A percentile compares a stretch with the other conserved stretches of the same genome.
phyloP scores from a whole-genome alignment of 2,797 vertebrate species.

The Vespertilio murinus region DNA sequence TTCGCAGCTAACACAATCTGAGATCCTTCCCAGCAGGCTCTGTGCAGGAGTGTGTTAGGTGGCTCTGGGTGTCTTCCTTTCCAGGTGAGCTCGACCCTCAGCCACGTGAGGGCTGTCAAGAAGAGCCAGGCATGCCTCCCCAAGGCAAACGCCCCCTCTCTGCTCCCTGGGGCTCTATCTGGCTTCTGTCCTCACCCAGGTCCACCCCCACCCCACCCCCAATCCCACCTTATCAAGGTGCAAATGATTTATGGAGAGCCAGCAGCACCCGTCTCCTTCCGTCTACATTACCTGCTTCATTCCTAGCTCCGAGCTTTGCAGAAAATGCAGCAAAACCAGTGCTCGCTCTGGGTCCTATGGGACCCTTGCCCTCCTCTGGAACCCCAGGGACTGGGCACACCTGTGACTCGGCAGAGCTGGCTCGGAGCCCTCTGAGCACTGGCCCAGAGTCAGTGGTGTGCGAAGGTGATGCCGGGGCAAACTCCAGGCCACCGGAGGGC shows the following conservation, averaged over 20 bases:
- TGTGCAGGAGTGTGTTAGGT: neutral
- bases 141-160: neutral
- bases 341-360: neutral
- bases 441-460: neutral
- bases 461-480: neutral
- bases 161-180: neutral
- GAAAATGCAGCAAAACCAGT: fast-evolving
- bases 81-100: neutral
- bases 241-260: slow-evolving; percentile 31
- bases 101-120: neutral
- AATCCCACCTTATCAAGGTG: no score
- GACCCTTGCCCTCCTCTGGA: neutral
- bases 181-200: neutral
- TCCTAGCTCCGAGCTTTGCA: neutral
- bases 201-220: neutral
- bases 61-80: neutral
- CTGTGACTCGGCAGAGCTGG: neutral
- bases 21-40: neutral
- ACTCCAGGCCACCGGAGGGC: neutral
- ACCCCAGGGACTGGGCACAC: neutral
- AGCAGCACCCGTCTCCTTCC: slow-evolving; percentile 21
- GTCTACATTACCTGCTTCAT: slow-evolving; percentile 30
- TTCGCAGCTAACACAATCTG: no score
- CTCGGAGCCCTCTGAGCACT: neutral
- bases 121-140: neutral